A percentile compares a stretch with the other conserved stretches of the same genome.
Conservation (phyloP, 2,797 vertebrate genomes). For the Phrynocephalus vlangalii region DNA sequence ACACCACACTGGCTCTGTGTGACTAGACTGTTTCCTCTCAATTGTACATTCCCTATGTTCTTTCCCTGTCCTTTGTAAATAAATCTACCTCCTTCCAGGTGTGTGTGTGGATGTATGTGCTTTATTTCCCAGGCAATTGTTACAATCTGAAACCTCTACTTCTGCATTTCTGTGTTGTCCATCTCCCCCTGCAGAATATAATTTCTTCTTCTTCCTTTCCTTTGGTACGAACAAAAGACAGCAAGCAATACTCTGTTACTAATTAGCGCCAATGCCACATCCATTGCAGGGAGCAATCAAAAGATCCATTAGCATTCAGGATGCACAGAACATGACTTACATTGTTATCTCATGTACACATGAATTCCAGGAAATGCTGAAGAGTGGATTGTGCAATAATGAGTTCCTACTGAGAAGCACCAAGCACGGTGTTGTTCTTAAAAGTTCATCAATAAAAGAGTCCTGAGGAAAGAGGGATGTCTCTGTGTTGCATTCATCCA, state of each 20-base stretch:
- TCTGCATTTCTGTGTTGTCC: background rate
- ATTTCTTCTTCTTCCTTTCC: background rate
- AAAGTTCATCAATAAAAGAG: background rate
- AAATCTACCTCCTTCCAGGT: too few relatives aligned
- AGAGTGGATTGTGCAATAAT: background rate
- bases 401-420: too few relatives aligned
- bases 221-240: background rate
- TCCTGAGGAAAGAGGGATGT: background rate
- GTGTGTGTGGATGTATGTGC: too few relatives aligned
- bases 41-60: too few relatives aligned
- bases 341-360: constrained; percentile 23
- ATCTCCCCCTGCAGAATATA: background rate
- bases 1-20: too few relatives aligned
- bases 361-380: constrained; percentile 12
- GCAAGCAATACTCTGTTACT: background rate
- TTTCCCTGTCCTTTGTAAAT: too few relatives aligned
- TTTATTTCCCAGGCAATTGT: background rate
- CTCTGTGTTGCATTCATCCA: background rate
- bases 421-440: too few relatives aligned
- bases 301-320: constrained; percentile 11
- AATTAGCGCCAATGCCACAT: constrained; percentile 8
- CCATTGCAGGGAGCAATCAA: constrained; percentile 12
- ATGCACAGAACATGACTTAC: constrained; percentile 4
- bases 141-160: background rate
- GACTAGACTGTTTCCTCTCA: too few relatives aligned